Evolutionary conservation across 2,113 vertebrate genomes (phyloP), one percentile per base, ranked within the genome.

Genomic region (Argyrosomus japonicus): DNA sequence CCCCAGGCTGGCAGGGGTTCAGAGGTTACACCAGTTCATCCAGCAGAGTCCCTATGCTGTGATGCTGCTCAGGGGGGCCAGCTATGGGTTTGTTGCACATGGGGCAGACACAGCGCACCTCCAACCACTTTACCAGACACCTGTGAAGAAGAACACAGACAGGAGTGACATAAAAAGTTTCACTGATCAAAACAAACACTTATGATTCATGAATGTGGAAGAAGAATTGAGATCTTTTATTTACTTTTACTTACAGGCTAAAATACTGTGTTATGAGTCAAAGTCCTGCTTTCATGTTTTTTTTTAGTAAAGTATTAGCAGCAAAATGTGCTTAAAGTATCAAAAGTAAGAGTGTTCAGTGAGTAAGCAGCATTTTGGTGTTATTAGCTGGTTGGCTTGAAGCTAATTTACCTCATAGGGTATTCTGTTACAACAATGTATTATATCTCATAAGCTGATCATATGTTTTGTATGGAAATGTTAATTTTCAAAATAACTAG

Each of bases 41-140:
- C 82, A 94, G 89, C 63, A 95, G 90, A 48, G 92, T 93, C 65
- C 93, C 94, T 82, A 94, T 93, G 91, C 91, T 93, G 87, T 95
- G 93, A 77, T 92, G 94, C 83, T 91, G 93, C 86, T 95, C 94
- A 0, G 92, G 92, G 36, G 93, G 93, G 18, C 89, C 89, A 0
- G 92, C 86, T 60, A 95, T 95, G 58, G 90, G 94, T 73, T 95
- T 95, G 90, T 95, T 95, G 79, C 95, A 95, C 95, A 95, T 95
- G 68, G 94, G 95, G 77, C 95, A 95, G 21, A 95, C 93, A 9
- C 94, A 95, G 48, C 94, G 94, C 21, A 95, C 94, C 90, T 95
- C 94, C 88, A 95, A 75, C 94, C 95, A 95, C 68, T 95, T 95
- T 17, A 94, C 94, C 65, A 95, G 81, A 89, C 95, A 95, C 90